Base-by-base conservation (phyloP, 2,797 vertebrate species). In the Serranus cabrilla region DNA sequence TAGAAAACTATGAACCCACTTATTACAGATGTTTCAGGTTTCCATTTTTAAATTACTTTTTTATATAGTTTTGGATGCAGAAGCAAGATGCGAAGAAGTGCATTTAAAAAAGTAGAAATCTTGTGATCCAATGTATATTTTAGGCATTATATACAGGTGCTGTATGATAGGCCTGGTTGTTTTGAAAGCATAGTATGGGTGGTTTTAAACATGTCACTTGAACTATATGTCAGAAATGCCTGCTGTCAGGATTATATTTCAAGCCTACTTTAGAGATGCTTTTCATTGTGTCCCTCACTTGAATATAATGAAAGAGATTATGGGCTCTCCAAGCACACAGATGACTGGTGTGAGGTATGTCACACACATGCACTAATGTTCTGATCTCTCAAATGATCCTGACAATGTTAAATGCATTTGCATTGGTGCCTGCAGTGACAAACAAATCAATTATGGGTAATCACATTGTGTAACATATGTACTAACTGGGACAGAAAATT, bases 231-330 rank as follows among this genome's bases (percentile, higher is more conserved):
- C 43, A 71, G 52, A 27, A 60, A 65, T 21, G 56, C 59, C 13
- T 77, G 18, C 51, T 70, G 56, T 76, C 40, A 73, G 49, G 56
- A 76, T 74, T 66, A 63, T 47, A 67, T 52, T 77, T 64, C 49
- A 60, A 43, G 25, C 50, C 76, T 18, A 54, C 57, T 52, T 39
- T 27, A 84, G 6, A 59, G 20, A 70, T 56, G 73, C 11, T 40
- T 87, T 75, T 78, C 46, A 80, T 64, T 80, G 62, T 68, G 62
- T 72, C 67, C 47, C 80, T 82, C 62, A 64, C 43, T 27, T 88
- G 69, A 86, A 87, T 79, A 64, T 58, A 57, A 71, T 57, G 60
- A 67, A 85, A 46, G 37, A 77, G 73, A 84, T 81, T 75, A 83
- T 56, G 25, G 42, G 63, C 40, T 82, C 49, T 60, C 21, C 54